These are phyloP conservation scores for Pollenia labialis DNA, from an alignment of 2,888 invertebrate species.

Conservation along the genomic window DNA sequence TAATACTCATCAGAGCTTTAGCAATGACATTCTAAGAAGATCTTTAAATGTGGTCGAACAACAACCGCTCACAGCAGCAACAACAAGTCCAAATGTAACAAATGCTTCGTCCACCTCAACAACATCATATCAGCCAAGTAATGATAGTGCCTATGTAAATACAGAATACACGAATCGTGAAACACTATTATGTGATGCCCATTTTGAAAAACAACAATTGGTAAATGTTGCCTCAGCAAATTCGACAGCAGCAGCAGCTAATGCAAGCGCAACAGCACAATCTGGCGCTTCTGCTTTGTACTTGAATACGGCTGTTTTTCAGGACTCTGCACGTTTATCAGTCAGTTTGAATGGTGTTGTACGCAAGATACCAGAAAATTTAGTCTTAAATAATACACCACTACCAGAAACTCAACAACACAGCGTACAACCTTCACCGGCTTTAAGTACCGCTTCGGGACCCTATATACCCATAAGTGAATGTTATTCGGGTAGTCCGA, in stretches of 20 bases:
- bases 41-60: slow-evolving; percentile 62
- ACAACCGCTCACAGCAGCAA: slow-evolving; percentile 57
- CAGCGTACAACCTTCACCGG: slow-evolving; percentile 86
- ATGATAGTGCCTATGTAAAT: slow-evolving; percentile 81
- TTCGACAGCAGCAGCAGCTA: neutral
- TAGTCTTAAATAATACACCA: slow-evolving; percentile 81
- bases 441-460: slow-evolving; percentile 88
- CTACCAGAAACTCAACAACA: slow-evolving; percentile 78
- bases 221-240: slow-evolving; percentile 38
- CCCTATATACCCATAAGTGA: slow-evolving; percentile 97
- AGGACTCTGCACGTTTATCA: slow-evolving; percentile 76
- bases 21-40: slow-evolving; percentile 72
- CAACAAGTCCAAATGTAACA: slow-evolving; percentile 38
- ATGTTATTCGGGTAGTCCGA: slow-evolving; percentile 92
- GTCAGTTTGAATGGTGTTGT: slow-evolving; percentile 80
- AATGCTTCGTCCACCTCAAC: slow-evolving; percentile 27
- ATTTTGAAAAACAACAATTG: slow-evolving; percentile 78
- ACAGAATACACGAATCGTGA: slow-evolving; percentile 83
- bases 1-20: slow-evolving; percentile 68
- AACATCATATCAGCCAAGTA: slow-evolving; percentile 65
- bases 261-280: slow-evolving; percentile 12
- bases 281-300: slow-evolving; percentile 76
- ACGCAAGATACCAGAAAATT: slow-evolving; percentile 84
- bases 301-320: slow-evolving; percentile 76
- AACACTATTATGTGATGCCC: slow-evolving; percentile 80